Evolutionary conservation across 2,888 invertebrate genomes (phyloP), one percentile per base, ranked within the genome.

Genomic region (Andrena fulva): DNA sequence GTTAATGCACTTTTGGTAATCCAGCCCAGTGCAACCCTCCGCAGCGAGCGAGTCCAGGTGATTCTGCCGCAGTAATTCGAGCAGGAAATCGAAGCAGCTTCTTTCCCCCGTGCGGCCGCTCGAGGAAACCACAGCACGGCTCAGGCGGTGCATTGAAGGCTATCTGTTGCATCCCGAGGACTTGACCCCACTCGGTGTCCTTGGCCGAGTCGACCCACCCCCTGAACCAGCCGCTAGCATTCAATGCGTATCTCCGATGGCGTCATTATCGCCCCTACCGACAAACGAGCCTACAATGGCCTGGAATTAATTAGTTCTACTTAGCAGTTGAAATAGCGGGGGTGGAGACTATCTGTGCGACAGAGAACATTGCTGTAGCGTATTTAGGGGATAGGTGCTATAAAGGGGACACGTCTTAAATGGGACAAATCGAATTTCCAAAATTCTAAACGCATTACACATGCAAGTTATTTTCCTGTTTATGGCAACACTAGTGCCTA

Each of bases 131-230:
- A 35, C 62, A 50, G n/a, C 42, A 42, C 42, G 27, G n/a, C 7
- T 31, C 27, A 20, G 64, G 31, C 48, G 24, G 10, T 12, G 50
- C 4, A 56, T 29, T 6, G 33, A 35, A 56, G 42, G 72, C 69
- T 77, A 83, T 83, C 83, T 83, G 83, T 83, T 83, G 83, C 83
- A 56, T 81, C 63, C 67, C 62, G 69, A 72, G 77, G 74, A 81
- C 67, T 81, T 82, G 83, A 83, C 81, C 83, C 73, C 50, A 27
- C 2, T 4, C 0, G 42, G 42, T 52, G 81, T 73, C 83, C 83
- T 83, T 83, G 83, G 62, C 83, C 81, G 73, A 77, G 12, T 31
- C 24, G 29, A 31, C 8, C 27, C 73, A 59, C 29, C 68, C 68
- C 59, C 20, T 8, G 0, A 35, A 54, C 24, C 52, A 48, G 42